phyloP scores from a whole-genome alignment of 2,797 vertebrate species.

The Gobio occitaniae region DNA sequence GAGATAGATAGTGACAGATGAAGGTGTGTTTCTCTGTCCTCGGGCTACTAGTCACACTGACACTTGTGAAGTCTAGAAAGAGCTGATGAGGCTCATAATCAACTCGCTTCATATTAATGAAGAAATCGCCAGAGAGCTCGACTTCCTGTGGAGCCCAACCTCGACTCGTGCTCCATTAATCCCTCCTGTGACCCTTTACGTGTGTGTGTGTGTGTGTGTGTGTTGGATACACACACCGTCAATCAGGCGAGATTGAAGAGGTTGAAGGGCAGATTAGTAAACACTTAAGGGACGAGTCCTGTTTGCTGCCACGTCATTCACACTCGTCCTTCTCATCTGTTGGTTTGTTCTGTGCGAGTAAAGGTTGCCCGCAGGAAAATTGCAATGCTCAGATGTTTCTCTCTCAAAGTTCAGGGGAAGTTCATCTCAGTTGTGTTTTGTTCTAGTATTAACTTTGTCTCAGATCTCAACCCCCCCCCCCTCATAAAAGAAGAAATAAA shows the following conservation, averaged over 20 bases:
- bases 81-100: conserved; percentile 39
- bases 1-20: background rate
- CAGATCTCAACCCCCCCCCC: background rate
- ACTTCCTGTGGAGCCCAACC: background rate
- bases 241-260: conserved; percentile 41
- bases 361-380: conserved; percentile 5
- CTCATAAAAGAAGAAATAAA: background rate
- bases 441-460: background rate
- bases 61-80: conserved; percentile 31
- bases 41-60: background rate
- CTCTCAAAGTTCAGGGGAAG: conserved; percentile 11
- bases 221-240: conserved; percentile 15
- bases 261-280: conserved; percentile 49
- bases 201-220: background rate
- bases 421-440: background rate
- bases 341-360: background rate
- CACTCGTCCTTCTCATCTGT: background rate
- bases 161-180: conserved; percentile 18
- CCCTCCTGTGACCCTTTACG: background rate
- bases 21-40: background rate
- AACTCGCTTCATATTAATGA: conserved; percentile 1
- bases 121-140: conserved; percentile 12
- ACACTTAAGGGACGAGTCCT: conserved; percentile 37
- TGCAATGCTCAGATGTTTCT: background rate
- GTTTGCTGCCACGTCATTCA: conserved; percentile 43